Percentiles rank a stretch among this genome's conserved stretches.
These are phyloP conservation scores for Drosophila villosipedis DNA, from an alignment of 2,888 invertebrate genomes.

Conservation along the genomic window DNA sequence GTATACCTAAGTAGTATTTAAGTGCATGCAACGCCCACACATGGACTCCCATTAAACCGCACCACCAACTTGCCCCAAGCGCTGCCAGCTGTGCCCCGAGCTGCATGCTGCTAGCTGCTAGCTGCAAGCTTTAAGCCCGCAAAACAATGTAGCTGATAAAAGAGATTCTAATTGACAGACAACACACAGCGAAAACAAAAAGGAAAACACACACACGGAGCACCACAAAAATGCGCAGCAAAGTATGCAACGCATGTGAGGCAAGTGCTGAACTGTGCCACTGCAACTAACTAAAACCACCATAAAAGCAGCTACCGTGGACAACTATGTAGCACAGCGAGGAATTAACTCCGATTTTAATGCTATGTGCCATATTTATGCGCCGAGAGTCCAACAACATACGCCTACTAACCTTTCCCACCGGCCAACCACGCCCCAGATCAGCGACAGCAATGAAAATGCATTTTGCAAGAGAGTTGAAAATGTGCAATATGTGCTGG, in stretches of 20 bases:
- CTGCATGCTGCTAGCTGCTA: slow-evolving; percentile 18
- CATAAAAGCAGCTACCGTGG: slow-evolving; percentile 35
- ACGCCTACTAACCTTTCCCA: slow-evolving; percentile 25
- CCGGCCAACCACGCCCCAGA: slow-evolving; percentile 35
- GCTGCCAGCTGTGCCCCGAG: slow-evolving; percentile 4
- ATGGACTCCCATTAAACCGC: slow-evolving; percentile 42
- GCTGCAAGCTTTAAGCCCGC: slow-evolving; percentile 15
- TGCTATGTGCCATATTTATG: slow-evolving; percentile 65
- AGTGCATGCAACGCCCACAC: slow-evolving; percentile 42
- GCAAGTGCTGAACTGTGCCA: slow-evolving; percentile 1
- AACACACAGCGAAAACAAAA: slow-evolving; percentile 31
- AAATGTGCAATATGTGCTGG: slow-evolving; percentile 48
- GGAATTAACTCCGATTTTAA: slow-evolving; percentile 75
- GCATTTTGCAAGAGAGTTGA: slow-evolving; percentile 46
- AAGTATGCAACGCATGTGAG: slow-evolving; percentile 35
- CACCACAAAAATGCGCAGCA: slow-evolving; percentile 3
- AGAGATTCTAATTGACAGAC: slow-evolving; percentile 69
- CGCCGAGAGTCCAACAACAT: slow-evolving; percentile 36
- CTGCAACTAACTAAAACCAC: slow-evolving; percentile 9
- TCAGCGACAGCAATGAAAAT: slow-evolving; percentile 48
- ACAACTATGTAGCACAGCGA: slow-evolving; percentile 67
- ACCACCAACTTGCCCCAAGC: slow-evolving; percentile 25
- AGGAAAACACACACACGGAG: not conserved
- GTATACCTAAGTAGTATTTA: slow-evolving; percentile 35
- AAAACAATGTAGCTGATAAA: slow-evolving; percentile 59